Conservation (phyloP, 2,797 vertebrate species). For the Pipistrellus pipistrellus region DNA sequence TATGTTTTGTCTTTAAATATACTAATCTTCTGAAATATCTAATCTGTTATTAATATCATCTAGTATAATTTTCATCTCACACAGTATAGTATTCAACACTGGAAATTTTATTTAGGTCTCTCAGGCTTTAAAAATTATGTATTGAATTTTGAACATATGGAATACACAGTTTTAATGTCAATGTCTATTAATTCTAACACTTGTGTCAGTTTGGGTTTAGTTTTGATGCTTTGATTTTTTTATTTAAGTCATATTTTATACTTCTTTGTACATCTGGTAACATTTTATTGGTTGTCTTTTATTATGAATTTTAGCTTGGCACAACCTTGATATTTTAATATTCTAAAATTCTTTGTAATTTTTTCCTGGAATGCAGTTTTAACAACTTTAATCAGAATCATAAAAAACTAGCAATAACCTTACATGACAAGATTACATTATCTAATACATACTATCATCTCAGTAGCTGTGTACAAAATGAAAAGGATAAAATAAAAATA, state of each 20-base stretch:
- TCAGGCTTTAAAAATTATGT: neutral
- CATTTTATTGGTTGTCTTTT: neutral
- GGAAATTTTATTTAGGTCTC: neutral
- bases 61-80: neutral
- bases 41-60: neutral
- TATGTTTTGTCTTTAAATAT: neutral
- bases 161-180: neutral
- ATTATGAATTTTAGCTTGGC: neutral
- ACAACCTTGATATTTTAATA: neutral
- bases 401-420: neutral
- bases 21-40: neutral
- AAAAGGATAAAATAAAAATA: neutral
- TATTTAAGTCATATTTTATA: neutral
- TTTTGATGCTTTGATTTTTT: slow-evolving; percentile 3
- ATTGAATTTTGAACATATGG: neutral
- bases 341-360: neutral
- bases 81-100: neutral
- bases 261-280: neutral
- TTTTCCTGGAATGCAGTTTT: neutral
- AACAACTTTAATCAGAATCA: neutral
- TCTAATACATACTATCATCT: too few relatives aligned
- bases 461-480: neutral
- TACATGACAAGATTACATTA: neutral
- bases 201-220: neutral
- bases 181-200: neutral